Conservation (phyloP, 2,113 vertebrate genomes). For the Clinocottus analis region DNA sequence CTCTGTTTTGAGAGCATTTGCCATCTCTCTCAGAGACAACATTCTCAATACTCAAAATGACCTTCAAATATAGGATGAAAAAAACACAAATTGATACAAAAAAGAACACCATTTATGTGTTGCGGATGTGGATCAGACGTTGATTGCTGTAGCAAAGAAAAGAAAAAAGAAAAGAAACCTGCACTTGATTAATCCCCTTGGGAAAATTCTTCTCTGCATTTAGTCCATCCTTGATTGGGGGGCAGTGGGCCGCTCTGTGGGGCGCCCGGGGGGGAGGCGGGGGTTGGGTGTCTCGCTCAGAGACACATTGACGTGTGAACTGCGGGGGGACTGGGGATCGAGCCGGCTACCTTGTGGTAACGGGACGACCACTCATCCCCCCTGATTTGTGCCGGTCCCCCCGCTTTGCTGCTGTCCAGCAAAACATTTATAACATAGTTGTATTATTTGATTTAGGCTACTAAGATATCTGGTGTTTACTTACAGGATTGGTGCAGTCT, state of each 20-base stretch:
- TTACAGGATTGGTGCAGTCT: constrained; percentile 95
- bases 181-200: too few species aligned
- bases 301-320: too few species aligned
- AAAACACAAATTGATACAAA: not conserved
- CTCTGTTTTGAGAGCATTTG: not conserved
- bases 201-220: too few species aligned
- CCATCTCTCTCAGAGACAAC: not conserved
- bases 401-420: not conserved
- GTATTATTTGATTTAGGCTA: not conserved
- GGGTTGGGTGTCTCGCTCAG: too few species aligned
- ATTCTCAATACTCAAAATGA: not conserved
- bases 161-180: too few species aligned
- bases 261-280: too few species aligned
- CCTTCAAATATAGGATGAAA: not conserved
- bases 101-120: not conserved
- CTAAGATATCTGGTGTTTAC: constrained; percentile 2
- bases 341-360: too few species aligned
- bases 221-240: too few species aligned
- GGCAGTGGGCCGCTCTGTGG: too few species aligned
- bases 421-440: not conserved
- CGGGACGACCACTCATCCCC: too few species aligned
- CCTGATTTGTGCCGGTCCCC: too few species aligned
- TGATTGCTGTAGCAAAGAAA: not conserved
- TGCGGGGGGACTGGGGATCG: too few species aligned
- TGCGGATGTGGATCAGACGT: not conserved